Evolutionary conservation across 2,113 vertebrate species (phyloP), one percentile per base, ranked within the genome.

Genomic region (Oncorhynchus tshawytscha): DNA sequence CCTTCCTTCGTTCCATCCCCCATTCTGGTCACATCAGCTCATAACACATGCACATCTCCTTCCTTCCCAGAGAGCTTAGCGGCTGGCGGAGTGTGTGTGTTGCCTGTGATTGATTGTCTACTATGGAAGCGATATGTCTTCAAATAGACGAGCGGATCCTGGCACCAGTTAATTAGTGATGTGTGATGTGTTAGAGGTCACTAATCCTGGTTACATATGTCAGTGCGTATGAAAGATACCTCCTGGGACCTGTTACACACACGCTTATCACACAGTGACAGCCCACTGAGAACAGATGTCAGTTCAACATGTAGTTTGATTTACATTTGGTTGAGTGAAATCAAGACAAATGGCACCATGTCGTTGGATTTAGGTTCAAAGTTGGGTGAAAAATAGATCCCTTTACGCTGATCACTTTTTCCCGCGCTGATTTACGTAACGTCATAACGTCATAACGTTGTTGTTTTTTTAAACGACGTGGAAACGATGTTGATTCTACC

Each of bases 101-200:
- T 54, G 65, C 49, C 72, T 79, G 73, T 88, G 85, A 91, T 88
- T 85, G 84, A 92, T 90, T 88, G 85, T 76, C 84, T 79, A 85
- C 75, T 84, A 79, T 85, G 77, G 82, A 83, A 83, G 84, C 71
- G 70, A 88, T 88, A 76, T 29, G 57, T 88, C 81, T 86, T 84
- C 60, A 87, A 87, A 88, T 86, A 86, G 90, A 87, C 84, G 82
- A 85, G 85, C 71, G 65, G 85, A 85, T 82, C 73, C 84, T 81
- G 74, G 71, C 84, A 68, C 20, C 59, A 62, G 81, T 88, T 90
- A 85, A 88, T 90, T 88, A 88, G 78, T 74, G 76, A 73, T 73
- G 54, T 73, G 62, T 62, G 74, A 49, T 29, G 24, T 25, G 27
- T 27, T 20, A 69, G 74, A 34, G 34, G 72, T 49, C 29, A 3